These are phyloP conservation scores for Monochamus alternatus DNA, from an alignment of 2,888 invertebrate genomes.

Conservation along the genomic window DNA sequence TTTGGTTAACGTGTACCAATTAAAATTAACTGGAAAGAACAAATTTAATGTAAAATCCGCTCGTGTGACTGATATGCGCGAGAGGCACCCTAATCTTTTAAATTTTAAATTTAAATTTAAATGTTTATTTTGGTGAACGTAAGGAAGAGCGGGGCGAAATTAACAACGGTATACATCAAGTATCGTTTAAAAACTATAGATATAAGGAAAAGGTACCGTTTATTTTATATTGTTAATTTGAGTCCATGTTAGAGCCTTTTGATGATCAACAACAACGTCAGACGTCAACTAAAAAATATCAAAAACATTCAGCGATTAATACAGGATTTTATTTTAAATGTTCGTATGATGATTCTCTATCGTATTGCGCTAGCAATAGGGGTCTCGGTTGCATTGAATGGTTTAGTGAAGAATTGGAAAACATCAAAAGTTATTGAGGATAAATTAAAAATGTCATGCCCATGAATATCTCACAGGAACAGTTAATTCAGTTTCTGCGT, in stretches of 20 bases:
- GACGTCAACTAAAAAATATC: slow-evolving; percentile 17
- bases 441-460: slow-evolving; percentile 44
- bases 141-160: background rate
- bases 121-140: background rate
- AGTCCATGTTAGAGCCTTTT: background rate
- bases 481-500: background rate
- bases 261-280: background rate
- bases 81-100: background rate
- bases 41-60: background rate
- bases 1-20: background rate
- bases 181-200: slow-evolving; percentile 1
- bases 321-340: slow-evolving; percentile 56
- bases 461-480: slow-evolving; percentile 22
- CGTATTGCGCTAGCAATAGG: too few species aligned
- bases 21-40: background rate
- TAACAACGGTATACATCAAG: background rate
- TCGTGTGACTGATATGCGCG: background rate
- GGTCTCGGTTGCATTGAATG: too few species aligned
- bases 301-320: slow-evolving; percentile 43
- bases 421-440: slow-evolving; percentile 43
- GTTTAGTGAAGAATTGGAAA: slow-evolving; percentile 46
- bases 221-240: slow-evolving; percentile 11
- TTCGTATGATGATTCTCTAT: slow-evolving; percentile 52
- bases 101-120: too few species aligned
- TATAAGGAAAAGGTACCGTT: background rate